Percentiles rank a stretch among this genome's conserved stretches.
These are phyloP conservation scores for Lycia hirtaria DNA, from an alignment of 2,888 invertebrate species.

Conservation along the genomic window DNA sequence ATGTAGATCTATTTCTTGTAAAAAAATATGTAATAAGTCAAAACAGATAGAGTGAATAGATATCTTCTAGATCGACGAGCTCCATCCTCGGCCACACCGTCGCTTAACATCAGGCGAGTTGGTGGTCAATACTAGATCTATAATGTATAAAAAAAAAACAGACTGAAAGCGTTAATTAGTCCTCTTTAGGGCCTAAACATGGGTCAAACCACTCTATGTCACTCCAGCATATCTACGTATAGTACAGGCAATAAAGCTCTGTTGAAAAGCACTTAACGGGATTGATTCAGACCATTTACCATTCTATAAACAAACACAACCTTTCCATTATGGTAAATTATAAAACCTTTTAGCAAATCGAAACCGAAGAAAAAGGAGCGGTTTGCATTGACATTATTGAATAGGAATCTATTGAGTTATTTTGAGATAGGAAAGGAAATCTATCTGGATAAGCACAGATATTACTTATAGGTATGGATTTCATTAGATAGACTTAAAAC, in stretches of 20 bases:
- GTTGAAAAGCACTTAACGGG: conserved; percentile 83
- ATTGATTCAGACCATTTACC: conserved; percentile 84
- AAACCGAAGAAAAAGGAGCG: conserved; percentile 62
- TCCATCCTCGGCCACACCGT: no score
- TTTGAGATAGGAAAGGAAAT: conserved; percentile 21
- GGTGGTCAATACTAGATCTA: no score
- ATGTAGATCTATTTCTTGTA: no score
- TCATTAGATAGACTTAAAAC: not conserved
- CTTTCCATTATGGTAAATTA: conserved; percentile 83
- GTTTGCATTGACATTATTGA: conserved; percentile 54
- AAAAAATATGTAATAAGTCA: no score
- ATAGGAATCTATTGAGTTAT: conserved; percentile 36
- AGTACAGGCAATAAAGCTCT: conserved; percentile 80
- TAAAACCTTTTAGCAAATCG: conserved; percentile 80
- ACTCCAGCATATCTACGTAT: conserved; percentile 40
- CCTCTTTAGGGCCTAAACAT: conserved; percentile 35
- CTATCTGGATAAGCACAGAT: not conserved
- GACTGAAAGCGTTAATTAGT: no score
- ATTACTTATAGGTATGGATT: not conserved
- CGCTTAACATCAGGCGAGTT: no score
- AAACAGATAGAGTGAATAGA: no score
- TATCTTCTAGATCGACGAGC: no score
- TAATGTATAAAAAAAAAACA: no score
- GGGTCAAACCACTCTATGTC: conserved; percentile 67
- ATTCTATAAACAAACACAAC: conserved; percentile 84